These are phyloP conservation scores for Anguilla anguilla DNA, from an alignment of 2,797 vertebrate species.

Conservation along the genomic window DNA sequence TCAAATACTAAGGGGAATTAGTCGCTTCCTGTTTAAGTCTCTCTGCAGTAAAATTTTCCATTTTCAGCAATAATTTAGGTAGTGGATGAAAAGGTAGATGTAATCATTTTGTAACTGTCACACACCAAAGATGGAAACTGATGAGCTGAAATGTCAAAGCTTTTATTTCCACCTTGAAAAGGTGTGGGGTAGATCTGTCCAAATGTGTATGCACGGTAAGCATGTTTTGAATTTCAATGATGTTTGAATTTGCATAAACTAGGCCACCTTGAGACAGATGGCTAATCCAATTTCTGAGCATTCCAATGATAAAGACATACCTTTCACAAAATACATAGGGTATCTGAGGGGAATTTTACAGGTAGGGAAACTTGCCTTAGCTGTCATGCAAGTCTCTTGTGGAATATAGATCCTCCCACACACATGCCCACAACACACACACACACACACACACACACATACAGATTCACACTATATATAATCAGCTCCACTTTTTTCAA, in stretches of 20 bases:
- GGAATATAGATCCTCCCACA: background rate
- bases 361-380: background rate
- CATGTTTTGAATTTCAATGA: background rate
- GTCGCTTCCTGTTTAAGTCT: background rate
- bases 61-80: background rate
- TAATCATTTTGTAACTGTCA: background rate
- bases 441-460: background rate
- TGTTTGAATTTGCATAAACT: background rate
- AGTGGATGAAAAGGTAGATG: background rate
- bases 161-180: background rate
- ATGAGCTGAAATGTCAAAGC: background rate
- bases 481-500: too few relatives aligned
- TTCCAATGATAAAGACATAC: background rate
- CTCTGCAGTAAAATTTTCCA: background rate
- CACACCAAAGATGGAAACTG: background rate
- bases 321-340: background rate
- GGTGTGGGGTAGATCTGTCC: background rate
- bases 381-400: background rate
- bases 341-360: background rate
- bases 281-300: background rate
- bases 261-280: background rate
- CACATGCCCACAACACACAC: background rate
- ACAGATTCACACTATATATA: background rate
- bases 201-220: background rate
- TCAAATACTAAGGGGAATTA: background rate